Percentiles rank a stretch among this genome's conserved stretches.
Conservation (phyloP, 2,113 vertebrate species). For the Aepyceros melampus region DNA sequence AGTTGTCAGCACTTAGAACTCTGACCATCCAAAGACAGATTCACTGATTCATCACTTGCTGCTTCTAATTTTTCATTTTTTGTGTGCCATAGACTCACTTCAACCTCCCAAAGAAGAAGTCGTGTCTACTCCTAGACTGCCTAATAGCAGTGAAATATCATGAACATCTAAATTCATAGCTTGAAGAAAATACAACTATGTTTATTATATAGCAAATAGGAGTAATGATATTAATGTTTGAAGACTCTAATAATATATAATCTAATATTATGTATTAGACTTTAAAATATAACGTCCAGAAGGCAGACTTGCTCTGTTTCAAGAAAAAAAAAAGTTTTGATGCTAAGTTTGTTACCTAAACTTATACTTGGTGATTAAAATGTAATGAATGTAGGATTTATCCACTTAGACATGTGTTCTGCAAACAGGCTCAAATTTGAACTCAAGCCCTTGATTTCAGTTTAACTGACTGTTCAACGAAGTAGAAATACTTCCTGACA, state of each 20-base stretch:
- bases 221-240: conserved; percentile 5
- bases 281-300: neutral
- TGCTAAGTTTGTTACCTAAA: neutral
- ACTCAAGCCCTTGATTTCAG: neutral
- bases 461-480: neutral
- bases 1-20: neutral
- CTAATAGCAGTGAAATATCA: neutral
- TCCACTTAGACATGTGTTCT: neutral
- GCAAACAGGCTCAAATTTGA: neutral
- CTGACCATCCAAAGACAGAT: neutral
- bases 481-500: neutral
- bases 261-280: neutral
- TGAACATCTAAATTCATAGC: neutral
- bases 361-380: neutral
- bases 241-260: neutral
- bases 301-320: neutral
- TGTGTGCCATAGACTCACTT: neutral
- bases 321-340: conserved; percentile 6
- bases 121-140: neutral
- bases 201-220: neutral
- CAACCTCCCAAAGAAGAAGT: neutral
- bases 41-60: neutral
- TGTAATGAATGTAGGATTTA: neutral
- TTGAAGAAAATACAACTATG: neutral
- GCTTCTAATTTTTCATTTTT: neutral